Percentiles rank a stretch among this genome's conserved stretches.
These are phyloP conservation scores for Craterocephalus amniculus DNA, from an alignment of 2,797 vertebrate genomes.

Conservation along the genomic window DNA sequence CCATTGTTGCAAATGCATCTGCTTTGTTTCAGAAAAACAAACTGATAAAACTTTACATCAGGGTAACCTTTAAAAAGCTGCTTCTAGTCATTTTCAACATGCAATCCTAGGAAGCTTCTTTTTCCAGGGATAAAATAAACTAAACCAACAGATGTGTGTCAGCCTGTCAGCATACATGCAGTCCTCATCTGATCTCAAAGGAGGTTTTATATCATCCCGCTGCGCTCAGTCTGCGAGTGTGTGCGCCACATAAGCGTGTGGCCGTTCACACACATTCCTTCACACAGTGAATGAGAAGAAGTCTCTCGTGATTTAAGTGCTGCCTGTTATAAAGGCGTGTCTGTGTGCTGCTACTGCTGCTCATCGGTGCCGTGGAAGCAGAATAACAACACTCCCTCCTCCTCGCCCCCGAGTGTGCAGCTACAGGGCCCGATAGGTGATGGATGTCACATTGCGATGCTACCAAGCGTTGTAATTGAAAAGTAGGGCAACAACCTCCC, in stretches of 20 bases:
- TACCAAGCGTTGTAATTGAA: conserved; percentile 66
- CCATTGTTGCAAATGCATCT: not conserved
- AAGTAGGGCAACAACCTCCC: conserved; percentile 78
- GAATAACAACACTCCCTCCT: conserved; percentile 52
- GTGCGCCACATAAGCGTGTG: conserved; percentile 5
- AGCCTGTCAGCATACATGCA: conserved; percentile 45
- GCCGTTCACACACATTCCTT: conserved; percentile 60
- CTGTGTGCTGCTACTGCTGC: conserved; percentile 31
- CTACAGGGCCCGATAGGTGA: conserved; percentile 69
- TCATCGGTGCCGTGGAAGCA: conserved; percentile 43
- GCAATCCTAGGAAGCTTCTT: not conserved
- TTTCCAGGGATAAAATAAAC: not conserved
- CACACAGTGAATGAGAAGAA: conserved; percentile 43
- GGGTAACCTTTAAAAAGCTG: conserved; percentile 27
- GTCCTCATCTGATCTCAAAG: conserved; percentile 42
- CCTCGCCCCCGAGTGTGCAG: conserved; percentile 52
- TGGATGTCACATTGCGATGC: conserved; percentile 82
- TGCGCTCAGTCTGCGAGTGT: not conserved
- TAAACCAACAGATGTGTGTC: conserved; percentile 52
- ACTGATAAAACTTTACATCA: conserved; percentile 8
- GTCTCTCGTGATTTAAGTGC: conserved; percentile 19
- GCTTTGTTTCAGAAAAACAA: not conserved
- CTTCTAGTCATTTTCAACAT: conserved; percentile 36
- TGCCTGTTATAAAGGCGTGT: conserved; percentile 34
- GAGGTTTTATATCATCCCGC: conserved; percentile 13